Conservation (phyloP, 30 jellyfish, hydroid and myxozoan species). For the Rhopilema esculentum region DNA sequence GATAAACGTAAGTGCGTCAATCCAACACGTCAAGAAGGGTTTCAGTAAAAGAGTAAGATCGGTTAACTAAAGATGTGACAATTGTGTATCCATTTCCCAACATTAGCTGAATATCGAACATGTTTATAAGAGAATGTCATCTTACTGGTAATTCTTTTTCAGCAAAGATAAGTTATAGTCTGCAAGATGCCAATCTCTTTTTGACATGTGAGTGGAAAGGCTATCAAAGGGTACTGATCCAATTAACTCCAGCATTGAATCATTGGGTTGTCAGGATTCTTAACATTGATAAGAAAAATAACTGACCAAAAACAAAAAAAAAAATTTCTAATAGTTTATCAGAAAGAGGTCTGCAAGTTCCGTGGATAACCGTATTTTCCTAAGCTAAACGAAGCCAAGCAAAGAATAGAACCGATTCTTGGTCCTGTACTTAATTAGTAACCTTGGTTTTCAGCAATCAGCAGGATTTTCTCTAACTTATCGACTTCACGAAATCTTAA, state of each 20-base stretch:
- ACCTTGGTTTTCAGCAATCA: background rate
- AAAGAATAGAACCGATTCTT: background rate
- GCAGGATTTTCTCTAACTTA: background rate
- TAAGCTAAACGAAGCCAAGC: background rate
- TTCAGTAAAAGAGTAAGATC: background rate
- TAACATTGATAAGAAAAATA: background rate
- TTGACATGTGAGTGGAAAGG: too few relatives aligned
- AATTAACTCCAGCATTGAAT: background rate
- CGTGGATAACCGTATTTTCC: background rate
- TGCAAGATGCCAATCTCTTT: too few relatives aligned
- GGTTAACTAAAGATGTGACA: background rate
- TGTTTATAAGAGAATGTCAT: background rate
- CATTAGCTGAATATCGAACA: background rate
- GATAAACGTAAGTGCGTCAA: background rate
- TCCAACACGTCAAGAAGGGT: background rate
- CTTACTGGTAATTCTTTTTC: too few relatives aligned
- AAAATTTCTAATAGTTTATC: background rate
- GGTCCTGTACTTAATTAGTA: background rate
- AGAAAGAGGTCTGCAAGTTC: background rate
- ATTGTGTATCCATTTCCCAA: background rate
- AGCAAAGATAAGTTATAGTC: too few relatives aligned
- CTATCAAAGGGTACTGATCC: too few relatives aligned
- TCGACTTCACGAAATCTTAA: background rate
- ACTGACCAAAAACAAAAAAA: too few relatives aligned
- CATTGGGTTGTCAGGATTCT: background rate